phyloP scores from a whole-genome alignment of 2,888 invertebrate genomes.

The Steromphala cineraria region DNA sequence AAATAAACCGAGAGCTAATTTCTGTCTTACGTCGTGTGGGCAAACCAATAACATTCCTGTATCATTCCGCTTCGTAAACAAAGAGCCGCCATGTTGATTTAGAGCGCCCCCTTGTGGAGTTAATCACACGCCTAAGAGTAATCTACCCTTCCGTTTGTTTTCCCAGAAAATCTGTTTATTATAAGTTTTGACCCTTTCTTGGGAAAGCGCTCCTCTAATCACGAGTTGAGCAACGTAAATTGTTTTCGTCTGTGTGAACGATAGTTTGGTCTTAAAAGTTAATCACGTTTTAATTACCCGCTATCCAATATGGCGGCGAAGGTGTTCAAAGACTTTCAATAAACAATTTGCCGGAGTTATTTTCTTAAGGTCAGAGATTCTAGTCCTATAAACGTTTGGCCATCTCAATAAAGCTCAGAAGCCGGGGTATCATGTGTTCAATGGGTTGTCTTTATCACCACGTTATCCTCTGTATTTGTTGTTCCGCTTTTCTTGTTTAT shows the following conservation, averaged over 20 bases:
- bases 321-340: conserved; percentile 12
- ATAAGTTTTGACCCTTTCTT: conserved; percentile 13
- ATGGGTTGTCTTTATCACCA: background rate
- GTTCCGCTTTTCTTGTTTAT: conserved; percentile 15
- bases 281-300: conserved; percentile 4
- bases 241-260: conserved; percentile 9
- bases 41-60: background rate
- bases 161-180: conserved; percentile 20
- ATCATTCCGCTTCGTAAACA: conserved; percentile 6
- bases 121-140: conserved; percentile 14
- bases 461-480: background rate
- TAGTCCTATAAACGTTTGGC: background rate
- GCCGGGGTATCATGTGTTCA: background rate
- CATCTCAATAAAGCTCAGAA: background rate
- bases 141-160: conserved; percentile 14
- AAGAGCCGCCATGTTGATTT: conserved; percentile 18
- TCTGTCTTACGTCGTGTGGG: background rate
- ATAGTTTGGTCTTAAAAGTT: conserved; percentile 5
- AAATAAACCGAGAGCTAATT: conserved; percentile 14
- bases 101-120: conserved; percentile 11
- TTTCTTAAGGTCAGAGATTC: conserved; percentile 4
- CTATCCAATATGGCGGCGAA: background rate
- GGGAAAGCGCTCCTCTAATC: background rate
- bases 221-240: background rate
- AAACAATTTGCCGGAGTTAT: background rate